Conservation (phyloP, 2,113 vertebrate species). For the Zosterops pallidus region DNA sequence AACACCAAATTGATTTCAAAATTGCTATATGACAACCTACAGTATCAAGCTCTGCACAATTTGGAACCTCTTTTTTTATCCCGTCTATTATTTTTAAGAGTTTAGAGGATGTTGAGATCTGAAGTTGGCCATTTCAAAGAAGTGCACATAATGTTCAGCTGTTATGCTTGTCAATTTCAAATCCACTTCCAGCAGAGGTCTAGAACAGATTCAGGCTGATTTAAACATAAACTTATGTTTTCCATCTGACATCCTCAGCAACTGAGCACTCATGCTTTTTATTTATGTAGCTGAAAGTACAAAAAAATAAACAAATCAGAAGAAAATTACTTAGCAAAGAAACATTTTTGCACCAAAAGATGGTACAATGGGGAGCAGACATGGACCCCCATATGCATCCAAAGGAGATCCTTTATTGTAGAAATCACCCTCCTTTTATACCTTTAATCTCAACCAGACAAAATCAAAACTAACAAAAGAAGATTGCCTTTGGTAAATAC, state of each 20-base stretch:
- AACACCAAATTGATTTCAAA: conserved; percentile 41
- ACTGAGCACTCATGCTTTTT: not conserved
- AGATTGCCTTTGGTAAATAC: not conserved
- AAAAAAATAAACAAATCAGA: not conserved
- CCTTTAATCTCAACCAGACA: not conserved
- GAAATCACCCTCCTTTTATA: not conserved
- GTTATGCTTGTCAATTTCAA: conserved; percentile 29
- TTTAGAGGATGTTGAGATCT: not conserved
- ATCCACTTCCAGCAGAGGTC: conserved; percentile 39
- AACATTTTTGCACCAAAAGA: not conserved
- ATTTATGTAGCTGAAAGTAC: not conserved
- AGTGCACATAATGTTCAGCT: not conserved
- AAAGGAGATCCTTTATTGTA: not conserved
- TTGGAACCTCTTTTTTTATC: conserved; percentile 4
- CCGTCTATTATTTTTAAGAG: not conserved
- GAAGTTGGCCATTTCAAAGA: conserved; percentile 20
- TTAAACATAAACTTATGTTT: conserved; percentile 46
- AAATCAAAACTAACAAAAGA: not conserved
- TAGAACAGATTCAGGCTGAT: conserved; percentile 27
- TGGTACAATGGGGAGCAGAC: not conserved
- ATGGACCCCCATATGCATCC: not conserved
- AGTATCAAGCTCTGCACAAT: not conserved
- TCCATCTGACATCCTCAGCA: conserved; percentile 1
- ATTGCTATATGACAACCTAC: not conserved
- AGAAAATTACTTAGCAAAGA: not conserved